Percentiles rank a stretch among this genome's conserved stretches.
phyloP scores from a whole-genome alignment of 2,797 vertebrate species.

The Poliocrania exsul region DNA sequence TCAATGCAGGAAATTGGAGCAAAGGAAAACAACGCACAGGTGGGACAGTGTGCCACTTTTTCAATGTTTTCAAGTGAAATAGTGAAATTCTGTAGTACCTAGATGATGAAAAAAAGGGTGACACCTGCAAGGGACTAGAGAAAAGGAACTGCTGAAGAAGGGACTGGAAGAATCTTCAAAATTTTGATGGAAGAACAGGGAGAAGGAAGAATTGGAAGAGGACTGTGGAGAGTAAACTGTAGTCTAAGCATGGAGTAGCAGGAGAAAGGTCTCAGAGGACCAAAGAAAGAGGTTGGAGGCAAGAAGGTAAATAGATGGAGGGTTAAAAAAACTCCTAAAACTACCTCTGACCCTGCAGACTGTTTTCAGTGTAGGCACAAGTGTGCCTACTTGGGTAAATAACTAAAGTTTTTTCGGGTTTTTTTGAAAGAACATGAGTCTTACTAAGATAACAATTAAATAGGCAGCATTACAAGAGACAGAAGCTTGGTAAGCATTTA shows the following conservation, averaged over 20 bases:
- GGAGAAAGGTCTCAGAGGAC: not conserved
- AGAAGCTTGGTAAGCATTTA: not conserved
- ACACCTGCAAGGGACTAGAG: not conserved
- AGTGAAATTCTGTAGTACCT: not conserved
- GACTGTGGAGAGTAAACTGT: not conserved
- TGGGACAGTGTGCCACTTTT: not conserved
- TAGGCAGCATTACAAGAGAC: not conserved
- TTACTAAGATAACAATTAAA: not conserved
- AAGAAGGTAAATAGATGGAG: not conserved
- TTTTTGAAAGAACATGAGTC: not conserved
- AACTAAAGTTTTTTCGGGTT: rapidly evolving
- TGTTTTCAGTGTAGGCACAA: not conserved
- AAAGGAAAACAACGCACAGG: not conserved
- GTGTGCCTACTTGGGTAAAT: not conserved
- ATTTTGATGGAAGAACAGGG: not conserved
- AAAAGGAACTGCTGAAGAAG: not conserved
- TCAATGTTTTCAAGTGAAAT: not conserved
- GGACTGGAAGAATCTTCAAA: not conserved
- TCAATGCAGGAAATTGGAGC: rapidly evolving
- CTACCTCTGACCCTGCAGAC: not conserved
- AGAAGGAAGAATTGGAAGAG: not conserved
- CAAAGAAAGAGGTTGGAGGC: not conserved
- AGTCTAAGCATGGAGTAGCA: not conserved
- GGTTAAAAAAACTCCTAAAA: not conserved
- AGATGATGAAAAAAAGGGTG: not conserved